Base-by-base conservation (phyloP, 2,888 invertebrate genomes). In the Macaria notata region DNA sequence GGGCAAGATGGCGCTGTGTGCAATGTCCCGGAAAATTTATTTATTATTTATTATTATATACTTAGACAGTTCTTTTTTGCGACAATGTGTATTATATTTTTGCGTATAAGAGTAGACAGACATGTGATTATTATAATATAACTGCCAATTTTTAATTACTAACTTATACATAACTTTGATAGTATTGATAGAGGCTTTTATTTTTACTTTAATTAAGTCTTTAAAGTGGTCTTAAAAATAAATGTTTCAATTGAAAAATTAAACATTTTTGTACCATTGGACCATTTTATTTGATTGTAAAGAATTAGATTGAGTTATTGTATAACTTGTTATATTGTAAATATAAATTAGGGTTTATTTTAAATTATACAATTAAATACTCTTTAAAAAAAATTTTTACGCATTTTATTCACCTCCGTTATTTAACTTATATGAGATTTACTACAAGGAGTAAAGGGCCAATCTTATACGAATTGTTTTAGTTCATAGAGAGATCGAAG, bases 291-390 rank as follows among this genome's bases (percentile, higher is more conserved):
- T 9, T 33, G 42, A 46, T 50, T 56, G 50, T 56, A 56, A 49
- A 55, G 29, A 49, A 55, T 49, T 46, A 42, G 9, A 33, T 46
- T 29, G 5, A 55, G 49, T 56, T 53, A 49, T 57, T 36, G 39
- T 57, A 49, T 9, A 53, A 49, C 42, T 53, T 54, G 33, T 50
- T 49, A 46, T 53, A 48, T 50, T 58, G 58, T 58, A 54, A 58
- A 58, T 58, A 58, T 58, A 50, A 36, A 36, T 41, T 49, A 54
- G 46, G 49, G 42, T 49, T 39, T 49, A 58, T 30, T 57, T 43
- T 58, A 57, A 49, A 49, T 47, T 44, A 43, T 44, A 36, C 48
- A 56, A 42, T 52, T 52, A 52, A 41, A 54, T 31, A 45, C 41
- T 31, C 30, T 44, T 33, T 42, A 4, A 39, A 54, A 48, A 29